These are phyloP conservation scores for Eutolmus rufibarbis DNA, from an alignment of 2,888 invertebrate species.

Conservation along the genomic window DNA sequence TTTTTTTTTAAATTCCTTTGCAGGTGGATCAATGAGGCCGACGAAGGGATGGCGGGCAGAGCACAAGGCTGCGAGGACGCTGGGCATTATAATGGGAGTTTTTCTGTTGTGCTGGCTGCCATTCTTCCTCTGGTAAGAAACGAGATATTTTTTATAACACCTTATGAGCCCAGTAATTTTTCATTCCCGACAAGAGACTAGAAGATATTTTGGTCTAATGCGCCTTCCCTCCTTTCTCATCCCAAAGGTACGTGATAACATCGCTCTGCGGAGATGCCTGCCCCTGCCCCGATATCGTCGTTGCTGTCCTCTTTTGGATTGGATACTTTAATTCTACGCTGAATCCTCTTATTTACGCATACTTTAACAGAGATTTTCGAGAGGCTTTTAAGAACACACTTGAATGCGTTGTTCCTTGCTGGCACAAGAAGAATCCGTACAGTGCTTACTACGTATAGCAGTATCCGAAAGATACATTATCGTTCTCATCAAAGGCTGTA, in stretches of 20 bases:
- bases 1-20: constrained; percentile 45
- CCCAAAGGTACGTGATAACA: constrained; percentile 80
- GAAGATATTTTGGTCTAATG: not conserved
- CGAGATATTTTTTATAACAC: constrained; percentile 1
- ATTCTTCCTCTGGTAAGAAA: constrained; percentile 91
- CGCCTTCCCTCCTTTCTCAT: not conserved
- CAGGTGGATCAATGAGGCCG: constrained; percentile 69
- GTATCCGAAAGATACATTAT: constrained; percentile 20
- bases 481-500: constrained; percentile 38
- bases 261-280: constrained; percentile 86
- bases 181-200: not conserved
- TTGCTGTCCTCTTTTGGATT: constrained; percentile 94
- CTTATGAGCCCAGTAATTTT: not conserved
- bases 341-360: constrained; percentile 94
- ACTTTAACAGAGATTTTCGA: constrained; percentile 95
- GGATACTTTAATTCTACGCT: constrained; percentile 96
- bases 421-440: constrained; percentile 62
- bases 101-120: constrained; percentile 96
- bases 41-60: constrained; percentile 87
- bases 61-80: constrained; percentile 91
- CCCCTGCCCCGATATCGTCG: constrained; percentile 83
- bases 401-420: constrained; percentile 85
- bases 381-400: constrained; percentile 94
- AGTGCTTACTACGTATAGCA: constrained; percentile 63
- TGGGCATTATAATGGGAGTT: constrained; percentile 96